Evolutionary conservation across 2,888 invertebrate species (phyloP), one percentile per base, ranked within the genome.

Genomic region (Onchidella celtica): DNA sequence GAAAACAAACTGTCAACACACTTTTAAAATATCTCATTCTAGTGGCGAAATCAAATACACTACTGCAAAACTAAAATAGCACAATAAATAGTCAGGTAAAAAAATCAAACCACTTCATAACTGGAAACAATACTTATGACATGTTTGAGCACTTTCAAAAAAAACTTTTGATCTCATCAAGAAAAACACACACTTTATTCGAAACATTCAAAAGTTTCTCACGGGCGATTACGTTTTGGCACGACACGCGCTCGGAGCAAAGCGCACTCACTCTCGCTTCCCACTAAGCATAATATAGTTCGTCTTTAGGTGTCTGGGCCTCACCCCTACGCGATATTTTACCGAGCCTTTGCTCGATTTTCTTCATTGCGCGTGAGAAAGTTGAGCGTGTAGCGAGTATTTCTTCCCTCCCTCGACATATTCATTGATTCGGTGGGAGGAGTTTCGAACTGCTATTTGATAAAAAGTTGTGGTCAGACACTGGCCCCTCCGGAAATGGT

Each of bases 401-500:
- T 24, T 57, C 3, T 24, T 61, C 34, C n/a, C 59, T 61, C 57
- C 36, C 59, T 72, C 55, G 6, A 34, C 57, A 57, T 24, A 6
- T 59, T 59, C 59, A n/a, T 34, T 59, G 59, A 57, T 61, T 34
- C 34, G 36, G 24, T 73, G 36, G 73, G 73, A 34, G 73, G 73
- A 73, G 73, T 40, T 65, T 65, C 4, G 32, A 65, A 27, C 21
- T 4, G 65, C 32, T 32, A 27, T 3, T 65, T 4, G 65, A 3
- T 6, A 9, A 24, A n/a, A 34, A 59, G 29, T 29, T 14, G 17
- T 32, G 40, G 70, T 70, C 70, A 70, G 70, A 21, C 27, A n/a
- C n/a, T n/a, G n/a, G n/a, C n/a, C n/a, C n/a, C n/a, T n/a, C n/a
- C n/a, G n/a, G n/a, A n/a, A n/a, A n/a, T n/a, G n/a, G n/a, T n/a